Conservation (phyloP, 1,140 invertebrate species). For the Hyposmocoma kahamanoa region DNA sequence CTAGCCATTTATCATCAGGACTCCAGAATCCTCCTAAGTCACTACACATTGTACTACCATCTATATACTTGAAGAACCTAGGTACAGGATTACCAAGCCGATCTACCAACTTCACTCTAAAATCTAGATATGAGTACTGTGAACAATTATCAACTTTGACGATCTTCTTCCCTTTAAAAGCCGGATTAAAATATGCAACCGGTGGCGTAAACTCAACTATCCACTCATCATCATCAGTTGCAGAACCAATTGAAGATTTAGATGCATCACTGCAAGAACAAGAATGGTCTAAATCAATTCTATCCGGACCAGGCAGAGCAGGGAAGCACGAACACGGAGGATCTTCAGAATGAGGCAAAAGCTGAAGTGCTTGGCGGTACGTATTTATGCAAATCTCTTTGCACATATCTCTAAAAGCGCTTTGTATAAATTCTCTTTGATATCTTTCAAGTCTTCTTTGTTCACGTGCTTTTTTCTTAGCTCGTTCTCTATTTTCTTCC, state of each 20-base stretch:
- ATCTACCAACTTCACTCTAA: conserved; percentile 53
- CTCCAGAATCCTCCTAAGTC: conserved; percentile 63
- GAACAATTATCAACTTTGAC: conserved; percentile 31
- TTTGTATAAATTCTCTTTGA: conserved; percentile 54
- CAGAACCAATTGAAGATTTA: conserved; percentile 30
- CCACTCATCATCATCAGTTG: conserved; percentile 63
- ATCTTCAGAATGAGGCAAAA: conserved; percentile 47
- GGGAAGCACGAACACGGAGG: conserved; percentile 50
- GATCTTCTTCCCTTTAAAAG: conserved; percentile 44
- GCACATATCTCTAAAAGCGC: conserved; percentile 57
- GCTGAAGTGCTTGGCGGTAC: conserved; percentile 58
- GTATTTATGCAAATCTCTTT: conserved; percentile 62
- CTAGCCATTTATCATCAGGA: conserved; percentile 52
- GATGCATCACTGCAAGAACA: conserved; percentile 52
- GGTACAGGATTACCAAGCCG: conserved; percentile 50
- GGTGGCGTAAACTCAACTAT: conserved; percentile 62
- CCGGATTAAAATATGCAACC: conserved; percentile 48
- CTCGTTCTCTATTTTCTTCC: conserved; percentile 50
- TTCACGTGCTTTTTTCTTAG: conserved; percentile 44
- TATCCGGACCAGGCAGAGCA: conserved; percentile 25
- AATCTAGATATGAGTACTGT: conserved; percentile 59
- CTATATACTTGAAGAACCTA: conserved; percentile 56
- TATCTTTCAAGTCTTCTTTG: conserved; percentile 47
- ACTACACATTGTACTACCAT: conserved; percentile 59
- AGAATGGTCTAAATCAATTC: conserved; percentile 35